A percentile compares a stretch with the other conserved stretches of the same genome.
phyloP scores from a whole-genome alignment of 1,140 invertebrate species.

The Trichonephila clavata region DNA sequence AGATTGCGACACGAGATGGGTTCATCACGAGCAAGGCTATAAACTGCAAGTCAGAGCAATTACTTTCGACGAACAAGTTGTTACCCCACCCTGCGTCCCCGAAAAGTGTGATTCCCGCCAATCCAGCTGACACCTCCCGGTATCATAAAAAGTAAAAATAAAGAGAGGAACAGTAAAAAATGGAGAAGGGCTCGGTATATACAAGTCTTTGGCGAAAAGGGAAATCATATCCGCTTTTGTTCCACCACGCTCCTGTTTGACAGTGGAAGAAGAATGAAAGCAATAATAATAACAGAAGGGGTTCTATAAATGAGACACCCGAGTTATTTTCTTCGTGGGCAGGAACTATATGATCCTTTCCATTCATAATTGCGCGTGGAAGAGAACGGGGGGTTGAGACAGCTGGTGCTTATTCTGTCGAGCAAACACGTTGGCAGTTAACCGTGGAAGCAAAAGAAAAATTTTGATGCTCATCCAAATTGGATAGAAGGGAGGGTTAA shows the following conservation, averaged over 20 bases:
- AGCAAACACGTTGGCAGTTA: constrained; percentile 24
- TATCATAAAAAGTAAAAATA: constrained; percentile 32
- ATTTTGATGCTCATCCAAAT: constrained; percentile 41
- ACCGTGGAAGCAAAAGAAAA: constrained; percentile 23
- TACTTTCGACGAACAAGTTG: constrained; percentile 62
- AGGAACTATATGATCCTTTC: constrained; percentile 34
- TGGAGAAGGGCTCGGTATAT: neutral
- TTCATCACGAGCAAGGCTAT: constrained; percentile 45
- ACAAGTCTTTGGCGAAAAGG: neutral
- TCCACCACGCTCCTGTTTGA: constrained; percentile 14
- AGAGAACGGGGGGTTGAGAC: neutral
- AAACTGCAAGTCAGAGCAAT: constrained; percentile 44
- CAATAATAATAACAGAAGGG: constrained; percentile 34
- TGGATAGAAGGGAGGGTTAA: neutral
- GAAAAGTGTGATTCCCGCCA: constrained; percentile 41
- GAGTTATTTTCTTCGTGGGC: neutral
- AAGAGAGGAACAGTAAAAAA: neutral
- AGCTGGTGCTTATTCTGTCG: constrained; percentile 13
- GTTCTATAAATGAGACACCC: constrained; percentile 33
- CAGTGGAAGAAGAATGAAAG: neutral
- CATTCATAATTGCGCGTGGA: neutral
- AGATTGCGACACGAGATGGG: constrained; percentile 50
- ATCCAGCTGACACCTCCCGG: constrained; percentile 48
- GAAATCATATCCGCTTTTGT: constrained; percentile 37
- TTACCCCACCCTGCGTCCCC: constrained; percentile 55